Conservation (phyloP, 1,140 invertebrate genomes). For the Drosophila tristis region DNA sequence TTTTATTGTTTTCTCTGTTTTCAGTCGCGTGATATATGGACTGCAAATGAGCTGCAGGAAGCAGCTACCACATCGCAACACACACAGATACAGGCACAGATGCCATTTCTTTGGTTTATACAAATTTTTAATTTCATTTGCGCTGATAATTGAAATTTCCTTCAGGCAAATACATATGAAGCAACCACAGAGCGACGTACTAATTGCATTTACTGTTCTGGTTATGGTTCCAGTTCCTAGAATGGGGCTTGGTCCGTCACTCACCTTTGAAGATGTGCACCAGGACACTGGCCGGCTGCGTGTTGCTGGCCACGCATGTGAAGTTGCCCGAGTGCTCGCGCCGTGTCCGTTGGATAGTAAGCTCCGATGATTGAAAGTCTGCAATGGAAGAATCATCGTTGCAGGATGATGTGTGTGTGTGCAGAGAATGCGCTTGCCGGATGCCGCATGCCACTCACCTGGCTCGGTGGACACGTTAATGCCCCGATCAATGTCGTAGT, state of each 20-base stretch:
- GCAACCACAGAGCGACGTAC: too few species aligned
- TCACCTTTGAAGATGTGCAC: constrained; percentile 94
- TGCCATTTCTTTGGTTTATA: constrained; percentile 40
- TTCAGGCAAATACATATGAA: neutral
- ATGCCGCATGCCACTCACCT: constrained; percentile 60
- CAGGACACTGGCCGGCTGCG: constrained; percentile 91
- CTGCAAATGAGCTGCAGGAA: constrained; percentile 58
- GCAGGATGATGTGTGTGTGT: constrained; percentile 10
- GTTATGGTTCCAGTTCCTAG: too few species aligned
- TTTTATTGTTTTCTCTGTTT: constrained; percentile 76
- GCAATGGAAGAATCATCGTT: constrained; percentile 37
- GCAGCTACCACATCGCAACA: constrained; percentile 11
- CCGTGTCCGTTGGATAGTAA: constrained; percentile 88
- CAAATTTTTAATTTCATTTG: constrained; percentile 55
- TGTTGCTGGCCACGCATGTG: constrained; percentile 94
- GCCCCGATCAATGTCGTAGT: constrained; percentile 93
- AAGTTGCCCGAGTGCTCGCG: constrained; percentile 93
- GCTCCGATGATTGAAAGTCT: constrained; percentile 87
- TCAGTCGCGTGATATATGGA: constrained; percentile 67
- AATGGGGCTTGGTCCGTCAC: neutral
- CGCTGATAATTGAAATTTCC: constrained; percentile 47
- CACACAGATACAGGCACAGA: constrained; percentile 31
- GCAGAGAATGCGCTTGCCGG: neutral
- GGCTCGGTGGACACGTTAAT: constrained; percentile 91
- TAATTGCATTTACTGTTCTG: too few species aligned